Conservation (phyloP, 37 sponge, comb jelly and placozoan species). For the Ianthella basta region DNA sequence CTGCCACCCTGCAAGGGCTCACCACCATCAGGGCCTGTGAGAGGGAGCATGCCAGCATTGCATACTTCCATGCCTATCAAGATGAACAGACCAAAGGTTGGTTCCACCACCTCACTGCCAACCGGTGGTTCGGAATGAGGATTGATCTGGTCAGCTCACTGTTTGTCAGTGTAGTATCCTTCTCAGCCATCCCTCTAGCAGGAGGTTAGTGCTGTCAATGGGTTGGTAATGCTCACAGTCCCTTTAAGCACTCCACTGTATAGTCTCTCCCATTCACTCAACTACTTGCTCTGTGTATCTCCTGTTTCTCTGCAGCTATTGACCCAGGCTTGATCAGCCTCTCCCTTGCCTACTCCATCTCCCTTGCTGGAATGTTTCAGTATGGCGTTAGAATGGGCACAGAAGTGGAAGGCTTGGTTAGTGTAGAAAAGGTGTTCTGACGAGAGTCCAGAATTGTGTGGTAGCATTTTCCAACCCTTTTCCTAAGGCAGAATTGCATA, state of each 20-base stretch:
- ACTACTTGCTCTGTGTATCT: neutral
- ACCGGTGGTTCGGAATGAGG: slow-evolving; percentile 78
- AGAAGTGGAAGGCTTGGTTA: slow-evolving; percentile 80
- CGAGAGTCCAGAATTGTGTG: no score
- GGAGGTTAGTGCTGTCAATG: slow-evolving; percentile 17
- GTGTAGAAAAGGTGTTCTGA: slow-evolving; percentile 6
- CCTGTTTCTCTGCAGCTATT: slow-evolving; percentile 33
- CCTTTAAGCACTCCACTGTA: no score
- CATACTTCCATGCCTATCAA: slow-evolving; percentile 55
- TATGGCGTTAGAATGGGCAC: slow-evolving; percentile 78
- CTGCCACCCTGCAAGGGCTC: slow-evolving; percentile 79
- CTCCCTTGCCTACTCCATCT: slow-evolving; percentile 66
- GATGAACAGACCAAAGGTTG: slow-evolving; percentile 71
- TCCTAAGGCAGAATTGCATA: no score
- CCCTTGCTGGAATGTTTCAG: slow-evolving; percentile 79
- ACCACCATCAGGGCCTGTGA: slow-evolving; percentile 71
- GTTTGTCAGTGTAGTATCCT: slow-evolving; percentile 60
- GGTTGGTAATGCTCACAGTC: no score
- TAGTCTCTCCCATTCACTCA: neutral
- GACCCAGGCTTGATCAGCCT: slow-evolving; percentile 66
- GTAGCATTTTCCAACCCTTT: no score
- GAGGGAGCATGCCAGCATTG: slow-evolving; percentile 16
- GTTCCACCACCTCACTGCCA: slow-evolving; percentile 61
- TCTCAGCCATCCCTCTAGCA: slow-evolving; percentile 49
- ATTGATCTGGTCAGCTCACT: slow-evolving; percentile 59